Evolutionary conservation across 2,113 vertebrate species (phyloP).

Genomic region (Oncorhynchus tshawytscha): DNA sequence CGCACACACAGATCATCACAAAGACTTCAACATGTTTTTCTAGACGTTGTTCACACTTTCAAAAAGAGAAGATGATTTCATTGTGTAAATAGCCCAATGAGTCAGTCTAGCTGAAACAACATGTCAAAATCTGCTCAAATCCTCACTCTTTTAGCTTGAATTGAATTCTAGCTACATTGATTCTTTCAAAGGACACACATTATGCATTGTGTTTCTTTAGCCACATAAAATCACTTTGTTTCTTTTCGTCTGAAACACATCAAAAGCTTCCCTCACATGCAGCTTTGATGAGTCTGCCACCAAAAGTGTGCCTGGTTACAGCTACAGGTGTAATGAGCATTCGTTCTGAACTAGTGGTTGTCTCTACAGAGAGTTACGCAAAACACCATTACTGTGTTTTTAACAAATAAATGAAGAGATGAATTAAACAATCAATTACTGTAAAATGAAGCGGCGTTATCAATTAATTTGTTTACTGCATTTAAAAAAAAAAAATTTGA

Average conservation of each 20-base stretch:
- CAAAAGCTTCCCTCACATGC: not conserved
- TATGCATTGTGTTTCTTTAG: not conserved
- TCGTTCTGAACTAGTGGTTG: too few relatives aligned
- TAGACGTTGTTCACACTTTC: not conserved
- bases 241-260: not conserved
- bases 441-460: too few relatives aligned
- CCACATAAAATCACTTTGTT: not conserved
- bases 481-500: too few relatives aligned
- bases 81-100: not conserved
- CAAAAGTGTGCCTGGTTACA: too few relatives aligned
- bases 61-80: not conserved
- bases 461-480: too few relatives aligned
- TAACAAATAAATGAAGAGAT: too few relatives aligned
- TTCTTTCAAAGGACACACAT: not conserved
- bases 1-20: too few relatives aligned
- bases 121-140: not conserved
- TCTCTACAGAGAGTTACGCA: too few relatives aligned
- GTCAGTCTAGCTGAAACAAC: not conserved
- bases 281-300: not conserved
- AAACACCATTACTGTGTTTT: too few relatives aligned
- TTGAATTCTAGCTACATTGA: not conserved
- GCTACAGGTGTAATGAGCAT: too few relatives aligned
- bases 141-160: not conserved
- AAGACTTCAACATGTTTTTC: not conserved
- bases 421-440: too few relatives aligned